A percentile compares a stretch with the other conserved stretches of the same genome.
These are phyloP conservation scores for Myotis findleyi DNA, from an alignment of 2,797 vertebrate genomes.

Conservation along the genomic window DNA sequence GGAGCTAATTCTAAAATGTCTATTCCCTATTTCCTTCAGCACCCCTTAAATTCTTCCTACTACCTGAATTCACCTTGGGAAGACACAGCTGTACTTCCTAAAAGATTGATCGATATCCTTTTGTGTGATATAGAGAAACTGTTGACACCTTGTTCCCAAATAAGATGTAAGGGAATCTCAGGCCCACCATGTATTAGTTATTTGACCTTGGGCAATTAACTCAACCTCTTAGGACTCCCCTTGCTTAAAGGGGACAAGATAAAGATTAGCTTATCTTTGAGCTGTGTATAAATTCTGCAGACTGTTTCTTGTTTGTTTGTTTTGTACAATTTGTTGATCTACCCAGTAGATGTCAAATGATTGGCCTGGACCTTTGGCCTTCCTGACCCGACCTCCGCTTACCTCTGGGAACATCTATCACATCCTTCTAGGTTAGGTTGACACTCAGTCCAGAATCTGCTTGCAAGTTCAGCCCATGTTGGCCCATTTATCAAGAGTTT, in stretches of 20 bases:
- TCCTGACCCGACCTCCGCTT: background rate
- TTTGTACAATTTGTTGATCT: background rate
- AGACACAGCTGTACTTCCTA: slow-evolving; percentile 45
- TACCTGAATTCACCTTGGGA: background rate
- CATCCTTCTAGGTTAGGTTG: background rate
- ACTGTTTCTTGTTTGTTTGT: background rate
- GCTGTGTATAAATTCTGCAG: background rate
- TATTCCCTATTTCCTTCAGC: background rate
- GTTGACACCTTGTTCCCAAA: slow-evolving; percentile 67
- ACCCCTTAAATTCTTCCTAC: background rate
- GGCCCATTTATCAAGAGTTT: background rate
- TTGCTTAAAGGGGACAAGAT: background rate
- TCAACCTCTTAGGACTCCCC: background rate
- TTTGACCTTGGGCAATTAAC: background rate
- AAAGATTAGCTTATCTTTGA: background rate
- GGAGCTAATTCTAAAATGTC: background rate
- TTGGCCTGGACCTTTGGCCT: background rate
- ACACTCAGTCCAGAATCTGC: background rate
- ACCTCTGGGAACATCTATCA: background rate
- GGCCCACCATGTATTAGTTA: background rate
- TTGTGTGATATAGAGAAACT: slow-evolving; percentile 72
- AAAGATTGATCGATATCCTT: slow-evolving; percentile 64
- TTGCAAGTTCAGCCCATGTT: background rate
- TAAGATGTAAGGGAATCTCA: background rate
- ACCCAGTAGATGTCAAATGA: background rate